Evolutionary conservation across 2,888 invertebrate species (phyloP).

Genomic region (Latheticus oryzae): DNA sequence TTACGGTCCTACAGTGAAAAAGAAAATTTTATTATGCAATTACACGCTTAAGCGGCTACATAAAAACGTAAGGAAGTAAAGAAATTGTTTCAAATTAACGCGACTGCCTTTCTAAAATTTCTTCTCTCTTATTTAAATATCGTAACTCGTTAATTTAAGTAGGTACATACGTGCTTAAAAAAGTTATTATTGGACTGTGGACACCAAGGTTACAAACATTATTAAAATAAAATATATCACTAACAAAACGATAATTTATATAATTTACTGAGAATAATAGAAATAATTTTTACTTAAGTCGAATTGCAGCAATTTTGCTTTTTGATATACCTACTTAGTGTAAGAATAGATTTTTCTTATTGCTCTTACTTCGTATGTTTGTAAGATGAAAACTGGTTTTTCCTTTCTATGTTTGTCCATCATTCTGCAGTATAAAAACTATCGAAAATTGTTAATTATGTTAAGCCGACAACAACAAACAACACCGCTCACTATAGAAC

Average conservation of each 20-base stretch:
- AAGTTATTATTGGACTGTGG: too few relatives aligned
- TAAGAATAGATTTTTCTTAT: slow-evolving; percentile 4
- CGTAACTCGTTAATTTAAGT: slow-evolving; percentile 7
- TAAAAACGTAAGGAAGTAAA: slow-evolving; percentile 27
- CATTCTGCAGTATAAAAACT: slow-evolving; percentile 19
- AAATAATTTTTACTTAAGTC: too few relatives aligned
- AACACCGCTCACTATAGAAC: slow-evolving; percentile 21
- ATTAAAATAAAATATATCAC: too few relatives aligned
- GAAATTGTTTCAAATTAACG: slow-evolving; percentile 19
- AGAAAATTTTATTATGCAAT: slow-evolving; percentile 37
- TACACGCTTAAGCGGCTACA: slow-evolving; percentile 33
- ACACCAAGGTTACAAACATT: slow-evolving; percentile 16
- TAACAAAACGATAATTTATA: too few relatives aligned
- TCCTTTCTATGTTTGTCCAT: slow-evolving; percentile 39
- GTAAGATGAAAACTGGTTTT: slow-evolving; percentile 70
- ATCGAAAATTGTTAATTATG: slow-evolving; percentile 22
- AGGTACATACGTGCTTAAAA: too few relatives aligned
- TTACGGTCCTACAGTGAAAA: slow-evolving; percentile 59
- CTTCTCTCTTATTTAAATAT: neutral
- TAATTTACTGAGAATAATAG: too few relatives aligned
- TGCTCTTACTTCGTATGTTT: slow-evolving; percentile 73
- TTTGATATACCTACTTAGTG: too few relatives aligned
- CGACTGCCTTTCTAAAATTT: slow-evolving; percentile 3
- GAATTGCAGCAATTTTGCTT: too few relatives aligned
- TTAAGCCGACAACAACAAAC: slow-evolving; percentile 23